Conservation (phyloP, 2,888 invertebrate genomes). For the Oasisia sp. region DNA sequence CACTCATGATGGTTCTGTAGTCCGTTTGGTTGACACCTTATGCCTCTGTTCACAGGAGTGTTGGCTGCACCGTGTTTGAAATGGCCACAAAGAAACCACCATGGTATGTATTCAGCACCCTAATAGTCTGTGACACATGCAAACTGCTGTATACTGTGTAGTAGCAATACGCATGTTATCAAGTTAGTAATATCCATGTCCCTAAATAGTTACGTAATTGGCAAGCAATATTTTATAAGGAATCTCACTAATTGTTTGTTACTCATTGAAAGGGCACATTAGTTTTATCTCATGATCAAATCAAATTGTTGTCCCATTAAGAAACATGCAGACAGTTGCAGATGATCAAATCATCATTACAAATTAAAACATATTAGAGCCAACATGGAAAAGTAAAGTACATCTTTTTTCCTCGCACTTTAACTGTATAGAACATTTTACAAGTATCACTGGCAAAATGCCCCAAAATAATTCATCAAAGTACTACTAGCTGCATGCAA, state of each 20-base stretch:
- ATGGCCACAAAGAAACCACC: constrained; percentile 66
- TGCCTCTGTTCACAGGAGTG: constrained; percentile 51
- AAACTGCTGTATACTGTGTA: too few species aligned
- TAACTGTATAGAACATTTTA: too few species aligned
- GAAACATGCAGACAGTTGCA: too few species aligned
- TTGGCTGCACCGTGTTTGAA: constrained; percentile 65
- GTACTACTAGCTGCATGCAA: too few species aligned
- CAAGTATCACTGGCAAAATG: too few species aligned
- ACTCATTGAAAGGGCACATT: not conserved
- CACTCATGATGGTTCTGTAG: not conserved
- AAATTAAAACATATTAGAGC: too few species aligned
- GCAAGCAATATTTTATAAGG: not conserved
- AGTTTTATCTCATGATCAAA: not conserved
- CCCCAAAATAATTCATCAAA: too few species aligned
- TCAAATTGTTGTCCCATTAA: too few species aligned
- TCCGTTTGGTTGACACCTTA: not conserved
- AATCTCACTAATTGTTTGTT: not conserved
- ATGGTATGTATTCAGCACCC: constrained; percentile 49
- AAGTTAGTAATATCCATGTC: not conserved
- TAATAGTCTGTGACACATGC: not conserved
- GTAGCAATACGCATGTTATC: too few species aligned
- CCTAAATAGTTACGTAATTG: not conserved
- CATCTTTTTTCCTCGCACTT: too few species aligned
- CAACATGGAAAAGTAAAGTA: too few species aligned
- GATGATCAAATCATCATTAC: too few species aligned